Evolutionary conservation across 2,888 invertebrate species (phyloP), one percentile per base, ranked within the genome.

Genomic region (Gerris lacustris): DNA sequence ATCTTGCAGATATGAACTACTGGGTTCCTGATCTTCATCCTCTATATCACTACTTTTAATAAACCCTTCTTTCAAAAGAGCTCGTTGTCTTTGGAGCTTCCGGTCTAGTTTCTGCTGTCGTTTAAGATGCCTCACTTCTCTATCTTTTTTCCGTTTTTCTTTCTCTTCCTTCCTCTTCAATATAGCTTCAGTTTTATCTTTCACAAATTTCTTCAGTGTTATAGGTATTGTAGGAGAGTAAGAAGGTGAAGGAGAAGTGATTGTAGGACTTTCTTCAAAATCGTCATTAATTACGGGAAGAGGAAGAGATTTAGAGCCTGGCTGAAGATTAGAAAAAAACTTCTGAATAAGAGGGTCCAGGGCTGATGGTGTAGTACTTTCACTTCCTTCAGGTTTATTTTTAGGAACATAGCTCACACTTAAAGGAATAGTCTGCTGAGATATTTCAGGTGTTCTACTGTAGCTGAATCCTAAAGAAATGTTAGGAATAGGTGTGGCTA

Each of bases 81-180:
- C 55, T 55, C 55, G 9, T 55, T 55, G 55, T 55, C 55, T 9
- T 15, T 55, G 55, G 15, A 55, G 55, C 15, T 55, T 55, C 15
- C 55, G 1, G 15, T 55, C 73, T 68, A 72, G 72, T 68, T 72
- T 73, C 45, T 73, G 70, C 63, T 73, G 72, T 70, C 75, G 74
- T 44, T 71, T 72, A 63, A 74, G 72, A 63, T 73, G 72, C 45
- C 75, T 71, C 44, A 72, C 31, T 67, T 75, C 74, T 69, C 73
- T 75, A 31, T 75, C 75, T 63, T 70, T 70, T 69, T 70, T 74
- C 7, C 73, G 72, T 67, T 69, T 73, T 71, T 75, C 74, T 63
- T 74, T 74, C 45, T 74, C 75, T 55, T 74, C 63, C 43, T 72
- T 69, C 62, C 68, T 67, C 67, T 70, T 64, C 17, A 18, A 55